These are phyloP conservation scores for Alaudala cheleensis DNA, from an alignment of 2,113 vertebrate species.

Conservation along the genomic window DNA sequence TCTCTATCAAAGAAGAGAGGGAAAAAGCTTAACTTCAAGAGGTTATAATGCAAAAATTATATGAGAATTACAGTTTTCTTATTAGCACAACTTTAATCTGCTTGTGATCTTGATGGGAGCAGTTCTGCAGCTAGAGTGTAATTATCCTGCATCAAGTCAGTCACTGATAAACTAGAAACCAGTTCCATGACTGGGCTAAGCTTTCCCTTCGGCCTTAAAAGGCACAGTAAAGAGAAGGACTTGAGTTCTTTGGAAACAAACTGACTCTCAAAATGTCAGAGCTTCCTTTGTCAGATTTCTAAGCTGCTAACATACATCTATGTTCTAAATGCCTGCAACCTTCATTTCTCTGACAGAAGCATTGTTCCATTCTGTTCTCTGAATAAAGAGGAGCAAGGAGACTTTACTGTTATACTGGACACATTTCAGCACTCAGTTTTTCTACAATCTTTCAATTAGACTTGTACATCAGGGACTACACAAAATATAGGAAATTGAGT, in stretches of 20 bases:
- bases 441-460: neutral
- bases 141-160: neutral
- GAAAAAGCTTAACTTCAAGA: neutral
- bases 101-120: neutral
- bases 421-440: neutral
- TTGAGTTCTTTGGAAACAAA: neutral
- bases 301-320: neutral
- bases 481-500: neutral
- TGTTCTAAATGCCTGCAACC: neutral
- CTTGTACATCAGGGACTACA: neutral
- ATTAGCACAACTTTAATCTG: neutral
- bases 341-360: neutral
- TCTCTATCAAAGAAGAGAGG: slow-evolving; percentile 61
- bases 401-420: neutral
- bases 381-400: neutral
- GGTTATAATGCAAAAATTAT: neutral
- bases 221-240: neutral
- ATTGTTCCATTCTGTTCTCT: neutral
- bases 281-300: neutral
- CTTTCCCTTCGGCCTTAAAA: neutral
- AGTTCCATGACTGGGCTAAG: neutral
- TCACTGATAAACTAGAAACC: neutral
- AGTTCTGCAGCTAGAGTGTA: neutral
- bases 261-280: neutral
- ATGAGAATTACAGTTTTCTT: neutral